phyloP scores from a whole-genome alignment of 2,888 invertebrate genomes.

The Leucania comma region DNA sequence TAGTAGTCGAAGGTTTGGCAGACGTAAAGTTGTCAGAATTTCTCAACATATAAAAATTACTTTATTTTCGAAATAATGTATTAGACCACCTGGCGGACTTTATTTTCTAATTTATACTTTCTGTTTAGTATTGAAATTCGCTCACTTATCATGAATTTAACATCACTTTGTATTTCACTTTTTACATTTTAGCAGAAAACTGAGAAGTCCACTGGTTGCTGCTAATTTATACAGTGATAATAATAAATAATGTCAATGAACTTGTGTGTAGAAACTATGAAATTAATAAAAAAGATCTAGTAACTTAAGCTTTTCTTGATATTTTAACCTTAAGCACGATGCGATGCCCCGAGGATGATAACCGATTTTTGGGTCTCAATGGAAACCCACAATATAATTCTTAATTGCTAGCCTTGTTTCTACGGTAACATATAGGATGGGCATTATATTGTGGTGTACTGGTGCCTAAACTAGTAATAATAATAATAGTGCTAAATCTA shows the following conservation, averaged over 20 bases:
- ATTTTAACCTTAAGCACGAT: background rate
- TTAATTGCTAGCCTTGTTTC: too few relatives aligned
- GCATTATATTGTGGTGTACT: too few relatives aligned
- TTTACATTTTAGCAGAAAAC: conserved; percentile 19
- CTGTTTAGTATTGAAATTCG: conserved; percentile 33
- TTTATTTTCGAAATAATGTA: conserved; percentile 6
- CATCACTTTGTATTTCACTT: conserved; percentile 41
- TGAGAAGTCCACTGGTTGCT: background rate
- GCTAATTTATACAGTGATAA: conserved; percentile 10
- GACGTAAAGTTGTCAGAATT: background rate
- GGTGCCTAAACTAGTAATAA: too few relatives aligned
- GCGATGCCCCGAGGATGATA: too few relatives aligned
- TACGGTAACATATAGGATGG: too few relatives aligned
- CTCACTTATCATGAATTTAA: conserved; percentile 41
- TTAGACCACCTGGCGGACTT: conserved; percentile 8
- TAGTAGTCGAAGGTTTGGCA: too few relatives aligned
- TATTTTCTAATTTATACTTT: conserved; percentile 45
- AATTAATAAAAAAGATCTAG: background rate
- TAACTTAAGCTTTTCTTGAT: background rate
- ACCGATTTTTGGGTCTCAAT: too few relatives aligned
- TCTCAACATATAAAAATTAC: background rate
- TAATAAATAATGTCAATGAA: background rate
- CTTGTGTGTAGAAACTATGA: conserved; percentile 3
- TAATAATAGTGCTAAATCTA: too few relatives aligned
- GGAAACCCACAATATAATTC: too few relatives aligned